Conservation (phyloP, 1,140 invertebrate species). For the Drosophila asahinai region DNA sequence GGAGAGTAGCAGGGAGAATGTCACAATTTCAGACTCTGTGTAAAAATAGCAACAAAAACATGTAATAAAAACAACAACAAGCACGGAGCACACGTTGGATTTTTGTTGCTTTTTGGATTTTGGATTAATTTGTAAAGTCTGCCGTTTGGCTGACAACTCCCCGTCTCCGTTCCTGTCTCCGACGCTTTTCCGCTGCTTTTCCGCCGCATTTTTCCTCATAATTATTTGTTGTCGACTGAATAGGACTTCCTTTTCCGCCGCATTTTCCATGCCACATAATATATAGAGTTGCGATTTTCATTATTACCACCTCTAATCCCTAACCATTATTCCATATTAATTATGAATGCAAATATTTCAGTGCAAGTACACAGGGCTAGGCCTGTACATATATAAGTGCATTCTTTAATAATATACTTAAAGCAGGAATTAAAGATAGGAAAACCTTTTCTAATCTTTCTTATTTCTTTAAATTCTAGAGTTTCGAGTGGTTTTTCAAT, state of each 20-base stretch:
- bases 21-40: slow-evolving; percentile 72
- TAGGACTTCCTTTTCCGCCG: slow-evolving; percentile 11
- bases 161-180: slow-evolving; percentile 3
- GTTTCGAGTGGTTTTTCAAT: too few species aligned
- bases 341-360: slow-evolving; percentile 52
- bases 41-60: slow-evolving; percentile 74
- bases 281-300: slow-evolving; percentile 5
- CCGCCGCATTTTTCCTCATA: slow-evolving; percentile 25
- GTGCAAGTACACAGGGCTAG: not conserved
- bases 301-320: not conserved
- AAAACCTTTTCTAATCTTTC: not conserved
- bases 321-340: slow-evolving; percentile 26
- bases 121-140: slow-evolving; percentile 79
- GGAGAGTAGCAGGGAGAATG: slow-evolving; percentile 57
- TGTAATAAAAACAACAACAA: slow-evolving; percentile 36
- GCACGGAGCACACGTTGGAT: slow-evolving; percentile 61
- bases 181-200: not conserved
- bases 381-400: not conserved
- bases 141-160: slow-evolving; percentile 15
- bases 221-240: slow-evolving; percentile 49
- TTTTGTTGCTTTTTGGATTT: slow-evolving; percentile 70
- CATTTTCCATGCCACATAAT: not conserved
- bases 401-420: not conserved
- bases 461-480: not conserved
- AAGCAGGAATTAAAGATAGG: too few species aligned